Base-by-base conservation (phyloP, 2,113 vertebrate genomes). In the Ageneiosus marmoratus region DNA sequence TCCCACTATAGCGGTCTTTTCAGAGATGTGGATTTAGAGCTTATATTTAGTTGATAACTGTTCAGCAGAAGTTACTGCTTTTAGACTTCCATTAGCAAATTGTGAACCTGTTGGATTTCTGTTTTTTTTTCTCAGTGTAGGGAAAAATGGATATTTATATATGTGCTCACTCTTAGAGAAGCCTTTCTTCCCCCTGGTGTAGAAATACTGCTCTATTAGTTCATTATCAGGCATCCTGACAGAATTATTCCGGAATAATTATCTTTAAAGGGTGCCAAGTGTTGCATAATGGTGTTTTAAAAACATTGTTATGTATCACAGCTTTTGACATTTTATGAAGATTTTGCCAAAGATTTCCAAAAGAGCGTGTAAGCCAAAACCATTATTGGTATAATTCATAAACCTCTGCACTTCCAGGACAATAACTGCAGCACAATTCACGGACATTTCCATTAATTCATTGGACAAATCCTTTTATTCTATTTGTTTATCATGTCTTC, bases 221-320 rank as follows among this genome's bases (percentile, higher is more conserved):
- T 13, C 53, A 46, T 67, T 51, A 37, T 55, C 34, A 44, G n/a
- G 51, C 10, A 7, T 72, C 34, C n/a, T 73, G 65, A 16, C 34
- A 58, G 79, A 58, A 18, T 70, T 56, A 70, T 18, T 81, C 22
- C 16, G 72, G 24, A 46, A 46, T n/a, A 51, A 0, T 55, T 69
- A 22, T 48, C 62, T 50, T 50, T 29, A 27, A 29, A 5, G 10
- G 1, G 15, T 81, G 80, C 34, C 77, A 79, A 79, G 46, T 12
- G 53, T 81, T 58, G 37, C 80, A 20, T 58, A 58, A 81, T 72
- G 44, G 22, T 73, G n/a, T 53, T 22, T 53, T 70, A 34, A 51
- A 37, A 51, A 67, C 29, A n/a, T 9, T 79, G 60, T 65, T 79
- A 79, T 79, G 77, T 46, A 77, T 78, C 76, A 78, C 1, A n/a